Base-by-base conservation (phyloP, 2,888 invertebrate species). In the Yponomeuta plumbellus region DNA sequence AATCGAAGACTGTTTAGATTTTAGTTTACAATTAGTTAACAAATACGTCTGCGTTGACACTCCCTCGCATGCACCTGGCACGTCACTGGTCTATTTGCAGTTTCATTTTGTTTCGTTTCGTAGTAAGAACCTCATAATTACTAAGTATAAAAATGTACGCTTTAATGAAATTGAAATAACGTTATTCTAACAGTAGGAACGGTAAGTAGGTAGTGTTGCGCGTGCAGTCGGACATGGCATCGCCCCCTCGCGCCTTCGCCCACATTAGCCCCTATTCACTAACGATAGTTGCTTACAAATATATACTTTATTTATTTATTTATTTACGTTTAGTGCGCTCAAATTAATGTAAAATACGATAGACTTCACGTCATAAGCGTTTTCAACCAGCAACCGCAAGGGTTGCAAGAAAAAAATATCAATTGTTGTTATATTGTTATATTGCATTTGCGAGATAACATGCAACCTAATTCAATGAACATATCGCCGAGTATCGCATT, bases 131-230 rank as follows among this genome's bases (percentile, higher is more conserved):
- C 88, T 58, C 58, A 83, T 87, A 86, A 82, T 76, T 78, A 78
- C 77, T 89, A 88, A 89, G 86, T 81, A 90, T 89, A 89, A 90
- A 84, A 90, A 88, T 89, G 88, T 91, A 91, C 91, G 91, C 91
- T 90, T 91, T 91, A 91, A 91, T 85, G 88, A 90, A 61, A 88
- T 88, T 86, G 83, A 80, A 72, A 84, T 85, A 88, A 88, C 5
- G 80, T 83, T 83, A 88, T 78, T 85, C 81, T 87, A 85, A 82
- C 88, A 88, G 85, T 88, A 88, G 87, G 78, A 85, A 61, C 23
- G 20, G 26, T 61, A 57, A 61, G 67, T 64, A 57, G 61, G 67
- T 64, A 59, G 65, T 76, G 76, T 83, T 81, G 81, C 81, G 83
- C 82, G 85, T 83, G 86, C 79, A 79, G 3, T 17, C 78, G 84